Conservation (phyloP, 2,888 invertebrate species). For the Punctoribates punctum region DNA sequence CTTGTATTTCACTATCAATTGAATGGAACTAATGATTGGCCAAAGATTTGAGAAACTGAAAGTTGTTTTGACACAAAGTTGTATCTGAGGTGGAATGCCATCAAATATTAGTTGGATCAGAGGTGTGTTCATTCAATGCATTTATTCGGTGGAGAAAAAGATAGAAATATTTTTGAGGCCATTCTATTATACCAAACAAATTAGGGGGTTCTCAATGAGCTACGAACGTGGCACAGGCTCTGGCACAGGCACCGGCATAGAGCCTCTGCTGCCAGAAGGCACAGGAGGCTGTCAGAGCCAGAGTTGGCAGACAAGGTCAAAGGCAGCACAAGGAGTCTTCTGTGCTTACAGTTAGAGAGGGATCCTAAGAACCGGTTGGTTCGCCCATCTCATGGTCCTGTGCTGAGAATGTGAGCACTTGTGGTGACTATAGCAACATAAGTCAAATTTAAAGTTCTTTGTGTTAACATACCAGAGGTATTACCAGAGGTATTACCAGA, state of each 20-base stretch:
- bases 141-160: neutral
- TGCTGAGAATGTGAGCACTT: conserved; percentile 17
- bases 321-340: conserved; percentile 24
- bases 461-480: conserved; percentile 20
- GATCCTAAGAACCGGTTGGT: conserved; percentile 28
- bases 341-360: conserved; percentile 8
- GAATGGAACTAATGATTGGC: neutral
- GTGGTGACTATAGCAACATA: conserved; percentile 31
- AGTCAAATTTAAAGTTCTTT: conserved; percentile 32
- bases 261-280: neutral
- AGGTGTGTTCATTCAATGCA: conserved; percentile 8
- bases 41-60: neutral
- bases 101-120: neutral
- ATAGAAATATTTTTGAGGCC: conserved; percentile 16
- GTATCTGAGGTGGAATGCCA: neutral
- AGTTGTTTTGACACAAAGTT: conserved; percentile 25
- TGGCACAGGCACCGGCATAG: neutral
- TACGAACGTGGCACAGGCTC: conserved; percentile 5
- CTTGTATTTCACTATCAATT: neutral
- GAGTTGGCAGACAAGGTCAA: conserved; percentile 34
- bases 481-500: no score
- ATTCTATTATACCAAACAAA: conserved; percentile 25
- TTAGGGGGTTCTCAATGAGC: conserved; percentile 28
- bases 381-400: conserved; percentile 3
- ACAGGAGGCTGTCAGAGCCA: conserved; percentile 8